A percentile compares a stretch with the other conserved stretches of the same genome.
phyloP scores from a whole-genome alignment of 2,888 invertebrate genomes.

The Mactromeris polynyma region DNA sequence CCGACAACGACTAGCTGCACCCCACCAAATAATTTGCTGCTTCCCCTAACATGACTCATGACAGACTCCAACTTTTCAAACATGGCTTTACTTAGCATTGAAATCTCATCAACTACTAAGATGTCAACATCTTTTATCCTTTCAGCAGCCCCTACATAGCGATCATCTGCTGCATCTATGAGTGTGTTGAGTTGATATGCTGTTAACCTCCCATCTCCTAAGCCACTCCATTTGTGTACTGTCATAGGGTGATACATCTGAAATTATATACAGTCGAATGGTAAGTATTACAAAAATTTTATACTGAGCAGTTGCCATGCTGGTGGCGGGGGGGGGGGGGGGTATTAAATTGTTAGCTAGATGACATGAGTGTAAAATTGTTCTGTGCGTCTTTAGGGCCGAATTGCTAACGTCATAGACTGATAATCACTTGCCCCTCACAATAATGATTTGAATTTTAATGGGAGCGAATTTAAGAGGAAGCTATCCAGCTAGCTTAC shows the following conservation, averaged over 20 bases:
- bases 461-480: no score
- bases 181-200: slow-evolving; percentile 21
- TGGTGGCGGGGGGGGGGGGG: no score
- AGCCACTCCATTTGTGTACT: slow-evolving; percentile 48
- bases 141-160: slow-evolving; percentile 9
- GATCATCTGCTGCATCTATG: slow-evolving; percentile 19
- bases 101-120: slow-evolving; percentile 52
- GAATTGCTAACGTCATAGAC: no score
- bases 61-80: slow-evolving; percentile 39
- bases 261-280: slow-evolving; percentile 11
- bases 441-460: no score
- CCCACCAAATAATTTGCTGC: slow-evolving; percentile 31
- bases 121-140: slow-evolving; percentile 31
- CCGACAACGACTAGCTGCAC: slow-evolving; percentile 38
- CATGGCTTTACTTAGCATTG: slow-evolving; percentile 33
- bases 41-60: slow-evolving; percentile 12
- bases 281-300: no score
- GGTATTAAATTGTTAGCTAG: no score
- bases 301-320: no score
- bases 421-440: no score
- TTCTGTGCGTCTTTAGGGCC: no score
- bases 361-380: no score
- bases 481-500: no score
- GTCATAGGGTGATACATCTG: slow-evolving; percentile 51
- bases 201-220: slow-evolving; percentile 46